phyloP scores from a whole-genome alignment of 2,888 invertebrate species.

The Agonum fuliginosum region DNA sequence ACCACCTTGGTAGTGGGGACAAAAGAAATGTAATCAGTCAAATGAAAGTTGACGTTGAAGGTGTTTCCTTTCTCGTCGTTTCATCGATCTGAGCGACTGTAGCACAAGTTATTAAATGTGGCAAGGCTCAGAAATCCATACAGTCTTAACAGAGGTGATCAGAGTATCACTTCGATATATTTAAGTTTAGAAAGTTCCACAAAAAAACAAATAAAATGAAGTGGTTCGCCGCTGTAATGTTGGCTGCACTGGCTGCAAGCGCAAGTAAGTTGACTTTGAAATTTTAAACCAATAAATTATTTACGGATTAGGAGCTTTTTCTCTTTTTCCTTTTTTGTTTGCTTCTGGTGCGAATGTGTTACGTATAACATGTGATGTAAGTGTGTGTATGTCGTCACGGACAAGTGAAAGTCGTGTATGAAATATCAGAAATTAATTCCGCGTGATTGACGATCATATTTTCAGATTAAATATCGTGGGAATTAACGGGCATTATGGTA shows the following conservation, averaged over 20 bases:
- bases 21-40: slow-evolving; percentile 58
- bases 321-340: not conserved
- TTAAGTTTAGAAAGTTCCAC: slow-evolving; percentile 58
- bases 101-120: slow-evolving; percentile 69
- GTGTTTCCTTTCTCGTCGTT: not conserved
- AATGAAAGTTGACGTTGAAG: slow-evolving; percentile 1
- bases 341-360: not conserved
- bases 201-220: slow-evolving; percentile 64
- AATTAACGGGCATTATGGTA: not conserved
- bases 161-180: slow-evolving; percentile 66
- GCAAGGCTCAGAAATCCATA: slow-evolving; percentile 65
- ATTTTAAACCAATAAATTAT: slow-evolving; percentile 40
- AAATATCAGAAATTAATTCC: slow-evolving; percentile 5
- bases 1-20: slow-evolving; percentile 61
- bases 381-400: slow-evolving; percentile 15
- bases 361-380: slow-evolving; percentile 12
- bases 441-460: slow-evolving; percentile 13
- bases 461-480: not conserved
- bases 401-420: slow-evolving; percentile 11
- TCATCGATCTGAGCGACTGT: slow-evolving; percentile 62
- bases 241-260: slow-evolving; percentile 64
- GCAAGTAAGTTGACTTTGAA: slow-evolving; percentile 65
- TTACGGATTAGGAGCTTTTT: not conserved
- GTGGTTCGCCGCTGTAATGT: slow-evolving; percentile 62
- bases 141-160: slow-evolving; percentile 68